Evolutionary conservation across 2,113 vertebrate species (phyloP).

Genomic region (Chloroceryle aenea): DNA sequence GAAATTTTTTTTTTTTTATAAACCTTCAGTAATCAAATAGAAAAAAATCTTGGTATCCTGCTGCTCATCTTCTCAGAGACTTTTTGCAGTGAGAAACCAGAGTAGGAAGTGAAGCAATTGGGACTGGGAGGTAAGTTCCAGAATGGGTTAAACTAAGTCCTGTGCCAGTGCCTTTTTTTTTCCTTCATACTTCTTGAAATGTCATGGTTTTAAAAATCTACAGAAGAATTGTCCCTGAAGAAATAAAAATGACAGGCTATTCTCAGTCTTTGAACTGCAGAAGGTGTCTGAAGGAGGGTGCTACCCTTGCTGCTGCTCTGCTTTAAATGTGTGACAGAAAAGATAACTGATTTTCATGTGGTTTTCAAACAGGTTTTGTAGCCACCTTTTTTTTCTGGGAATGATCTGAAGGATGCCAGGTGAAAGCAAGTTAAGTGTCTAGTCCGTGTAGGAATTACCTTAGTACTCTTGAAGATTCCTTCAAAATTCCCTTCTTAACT

Average conservation of each 20-base stretch:
- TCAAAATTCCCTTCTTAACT: background rate
- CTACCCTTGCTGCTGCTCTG: background rate
- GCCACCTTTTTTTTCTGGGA: background rate
- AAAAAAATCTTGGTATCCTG: background rate
- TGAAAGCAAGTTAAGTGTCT: background rate
- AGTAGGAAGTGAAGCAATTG: background rate
- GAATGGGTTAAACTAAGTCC: background rate
- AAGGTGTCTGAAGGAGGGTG: rapidly evolving
- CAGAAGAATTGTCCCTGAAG: background rate
- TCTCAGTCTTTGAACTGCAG: background rate
- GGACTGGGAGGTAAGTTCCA: background rate
- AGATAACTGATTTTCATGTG: background rate
- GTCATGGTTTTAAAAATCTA: background rate
- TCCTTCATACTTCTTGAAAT: background rate
- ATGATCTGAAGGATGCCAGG: background rate
- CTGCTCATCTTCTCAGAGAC: background rate
- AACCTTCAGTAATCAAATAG: background rate
- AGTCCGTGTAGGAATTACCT: background rate
- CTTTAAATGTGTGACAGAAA: background rate
- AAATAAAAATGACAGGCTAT: background rate
- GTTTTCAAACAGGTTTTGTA: background rate
- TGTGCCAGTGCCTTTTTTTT: background rate
- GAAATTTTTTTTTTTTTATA: background rate
- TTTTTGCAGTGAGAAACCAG: background rate
- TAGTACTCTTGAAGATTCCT: background rate